Base-by-base conservation (phyloP, 2,113 vertebrate species). In the Paratilapia polleni region DNA sequence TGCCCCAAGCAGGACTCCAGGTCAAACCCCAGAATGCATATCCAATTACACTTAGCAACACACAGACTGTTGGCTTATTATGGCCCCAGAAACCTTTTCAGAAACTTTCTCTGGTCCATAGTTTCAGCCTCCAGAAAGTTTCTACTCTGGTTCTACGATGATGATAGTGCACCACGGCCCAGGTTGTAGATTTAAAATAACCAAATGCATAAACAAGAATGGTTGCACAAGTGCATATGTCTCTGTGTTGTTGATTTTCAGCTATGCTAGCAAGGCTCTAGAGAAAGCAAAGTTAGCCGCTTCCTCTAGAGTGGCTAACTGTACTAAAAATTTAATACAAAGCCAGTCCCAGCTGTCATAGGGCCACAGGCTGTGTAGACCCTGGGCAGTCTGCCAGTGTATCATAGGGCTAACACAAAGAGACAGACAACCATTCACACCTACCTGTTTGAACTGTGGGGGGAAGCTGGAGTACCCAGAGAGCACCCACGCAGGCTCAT, bases 121-220 rank as follows among this genome's bases (percentile, higher is more conserved):
- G 8, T 7, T 68, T 6, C 47, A 52, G 28, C 13, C 8, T 9
- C 24, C 6, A 24, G 73, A 47, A 61, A 1, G 13, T n/a, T 77
- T 43, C 2, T 38, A 13, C n/a, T 49, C 43, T 56, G 64, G 47
- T 47, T 47, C 22, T 66, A 13, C 15, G n/a, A 66, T 24, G 38
- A 4, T 2, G 5, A 49, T 0, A 0, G 38, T 13, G 3, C 64
- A 26, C 64, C 0, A 19, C 47, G 14, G 1, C 0, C 3, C 6
- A 0, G 24, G 24, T 12, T 70, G 26, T 19, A 28, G 41, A 20
- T 70, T 28, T 19, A 68, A 68, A 68, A 41, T 8, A 8, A 41
- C 8, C 38, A 11, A 9, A 68, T 26, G 22, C 11, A 68, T 49
- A 28, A 20, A 70, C 11, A 49, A 70, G 43, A 49, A 70, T 49